Base-by-base conservation (phyloP, 2,113 vertebrate genomes). In the Engystomops pustulosus region DNA sequence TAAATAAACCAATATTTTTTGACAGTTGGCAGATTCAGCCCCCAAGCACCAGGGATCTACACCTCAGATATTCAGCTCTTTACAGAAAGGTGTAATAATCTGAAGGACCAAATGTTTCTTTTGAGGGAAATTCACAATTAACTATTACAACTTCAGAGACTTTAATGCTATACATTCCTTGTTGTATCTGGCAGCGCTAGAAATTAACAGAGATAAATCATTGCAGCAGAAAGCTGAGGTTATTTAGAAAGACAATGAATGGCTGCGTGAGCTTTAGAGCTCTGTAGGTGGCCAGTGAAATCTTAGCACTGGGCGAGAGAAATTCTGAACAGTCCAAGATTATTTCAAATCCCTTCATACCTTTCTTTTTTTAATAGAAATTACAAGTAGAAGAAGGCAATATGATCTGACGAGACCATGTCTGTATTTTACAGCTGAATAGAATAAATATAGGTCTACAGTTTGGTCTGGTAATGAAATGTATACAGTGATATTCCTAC, bases 241-340 rank as follows among this genome's bases (percentile, higher is more conserved):
- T 89, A 89, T 79, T 23, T 87, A 85, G 89, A 92, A 86, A 70
- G 74, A 89, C 86, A 90, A 80, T 34, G 88, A 86, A 87, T 89
- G 86, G 85, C 86, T 87, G 65, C 86, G 71, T 6, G 23, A 58
- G 67, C 72, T 77, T 45, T 69, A 72, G 89, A 91, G 82, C 91
- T 77, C 88, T 81, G 92, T 92, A 93, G 93, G 92, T 93, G 93
- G 92, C 84, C 93, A 92, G 81, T 92, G 91, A 91, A 90, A 86
- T 79, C 0, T 0, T 90, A 89, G 86, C 88, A 83, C 68, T 89
- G 93, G 91, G 90, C 91, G 91, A 74, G 89, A 89, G 89, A 93
- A 92, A 92, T 84, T 90, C 89, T 88, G 87, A 90, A 85, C 80
- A 89, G 84, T 83, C 70, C 87, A 83, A 88, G 83, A 32, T 44